phyloP scores from a whole-genome alignment of 2,113 vertebrate species.

The Actenoides lindsayi region DNA sequence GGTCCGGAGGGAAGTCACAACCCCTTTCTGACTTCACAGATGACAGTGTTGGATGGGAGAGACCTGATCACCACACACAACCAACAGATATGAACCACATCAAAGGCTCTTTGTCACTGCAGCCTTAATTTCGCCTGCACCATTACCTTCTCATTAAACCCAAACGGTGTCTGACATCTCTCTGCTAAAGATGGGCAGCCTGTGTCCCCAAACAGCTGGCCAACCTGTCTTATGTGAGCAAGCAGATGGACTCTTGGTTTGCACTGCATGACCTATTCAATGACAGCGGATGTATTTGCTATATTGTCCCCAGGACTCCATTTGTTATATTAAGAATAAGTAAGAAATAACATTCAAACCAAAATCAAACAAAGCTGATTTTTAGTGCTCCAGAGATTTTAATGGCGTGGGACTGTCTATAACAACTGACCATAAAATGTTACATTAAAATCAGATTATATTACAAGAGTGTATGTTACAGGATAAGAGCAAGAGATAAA shows the following conservation, averaged over 20 bases:
- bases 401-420: background rate
- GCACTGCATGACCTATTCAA: rapidly evolving
- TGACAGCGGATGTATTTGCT: rapidly evolving
- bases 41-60: rapidly evolving
- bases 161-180: background rate
- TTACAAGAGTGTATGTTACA: background rate
- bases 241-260: background rate
- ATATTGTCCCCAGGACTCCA: background rate
- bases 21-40: background rate
- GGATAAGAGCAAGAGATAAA: conserved; percentile 3
- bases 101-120: background rate
- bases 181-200: background rate
- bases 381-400: background rate
- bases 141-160: background rate
- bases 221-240: background rate
- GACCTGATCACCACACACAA: background rate
- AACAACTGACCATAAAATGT: background rate
- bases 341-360: background rate
- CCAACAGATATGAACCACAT: no score
- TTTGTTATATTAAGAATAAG: background rate
- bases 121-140: background rate
- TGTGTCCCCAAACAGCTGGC: background rate
- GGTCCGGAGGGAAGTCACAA: background rate
- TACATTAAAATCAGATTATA: conserved; percentile 3
- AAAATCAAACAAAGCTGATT: background rate